These are phyloP conservation scores for Verasper variegatus DNA, from an alignment of 2,113 vertebrate species.

Conservation along the genomic window DNA sequence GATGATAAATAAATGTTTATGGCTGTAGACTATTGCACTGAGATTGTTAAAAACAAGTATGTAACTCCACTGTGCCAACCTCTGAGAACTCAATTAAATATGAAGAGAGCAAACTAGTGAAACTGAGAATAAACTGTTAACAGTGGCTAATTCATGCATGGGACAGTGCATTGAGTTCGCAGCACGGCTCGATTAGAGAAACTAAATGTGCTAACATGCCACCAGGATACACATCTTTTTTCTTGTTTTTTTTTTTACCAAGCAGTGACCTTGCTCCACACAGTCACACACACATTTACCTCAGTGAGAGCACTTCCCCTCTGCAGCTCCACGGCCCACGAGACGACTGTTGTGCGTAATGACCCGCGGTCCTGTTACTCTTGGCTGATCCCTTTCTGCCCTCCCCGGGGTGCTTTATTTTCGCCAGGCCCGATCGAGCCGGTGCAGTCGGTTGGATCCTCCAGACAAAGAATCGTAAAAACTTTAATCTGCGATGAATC, in stretches of 20 bases:
- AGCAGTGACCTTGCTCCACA: conserved; percentile 3
- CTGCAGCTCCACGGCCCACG: conserved; percentile 32
- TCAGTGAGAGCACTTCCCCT: conserved; percentile 5
- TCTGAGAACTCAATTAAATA: too few species aligned
- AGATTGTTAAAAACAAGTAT: too few species aligned
- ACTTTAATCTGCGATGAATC: conserved; percentile 60
- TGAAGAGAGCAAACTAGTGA: too few species aligned
- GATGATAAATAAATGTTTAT: too few species aligned
- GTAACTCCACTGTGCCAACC: too few species aligned
- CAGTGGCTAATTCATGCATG: background rate
- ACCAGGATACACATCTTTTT: too few species aligned
- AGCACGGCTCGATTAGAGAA: background rate
- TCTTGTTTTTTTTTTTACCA: too few species aligned
- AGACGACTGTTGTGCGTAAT: conserved; percentile 69
- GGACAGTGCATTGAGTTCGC: background rate
- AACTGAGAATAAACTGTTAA: background rate
- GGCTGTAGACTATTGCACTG: too few species aligned
- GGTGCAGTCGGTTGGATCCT: conserved; percentile 56
- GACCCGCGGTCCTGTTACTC: conserved; percentile 67
- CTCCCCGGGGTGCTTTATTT: conserved; percentile 61
- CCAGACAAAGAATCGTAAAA: conserved; percentile 60
- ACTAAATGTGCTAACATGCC: too few species aligned
- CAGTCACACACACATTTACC: background rate
- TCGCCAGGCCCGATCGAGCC: conserved; percentile 56
- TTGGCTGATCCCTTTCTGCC: conserved; percentile 60